Percentiles rank a stretch among this genome's conserved stretches.
phyloP scores from a whole-genome alignment of 2,113 vertebrate genomes.

The Corvus hawaiiensis region DNA sequence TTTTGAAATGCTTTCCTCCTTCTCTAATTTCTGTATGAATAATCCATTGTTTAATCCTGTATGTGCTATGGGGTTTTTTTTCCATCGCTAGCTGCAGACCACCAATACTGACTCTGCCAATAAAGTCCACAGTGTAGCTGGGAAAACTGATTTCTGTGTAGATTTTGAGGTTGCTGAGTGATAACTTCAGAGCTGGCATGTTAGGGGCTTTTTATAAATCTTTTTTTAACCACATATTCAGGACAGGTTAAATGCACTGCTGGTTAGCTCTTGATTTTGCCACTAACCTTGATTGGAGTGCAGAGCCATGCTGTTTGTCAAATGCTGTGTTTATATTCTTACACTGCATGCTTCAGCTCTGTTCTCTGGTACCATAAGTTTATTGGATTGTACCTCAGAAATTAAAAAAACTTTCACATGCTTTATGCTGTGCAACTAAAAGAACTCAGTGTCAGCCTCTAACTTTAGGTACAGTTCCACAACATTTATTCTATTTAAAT shows the following conservation, averaged over 20 bases:
- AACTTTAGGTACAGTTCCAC: neutral
- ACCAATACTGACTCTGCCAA: neutral
- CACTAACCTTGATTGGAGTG: neutral
- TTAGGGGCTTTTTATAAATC: neutral
- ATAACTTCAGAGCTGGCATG: neutral
- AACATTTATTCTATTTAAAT: constrained; percentile 3
- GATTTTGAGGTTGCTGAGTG: neutral
- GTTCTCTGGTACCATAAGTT: neutral
- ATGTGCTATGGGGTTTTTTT: neutral
- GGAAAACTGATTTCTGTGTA: neutral
- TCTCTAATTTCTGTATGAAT: neutral
- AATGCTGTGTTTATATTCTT: neutral
- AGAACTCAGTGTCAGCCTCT: neutral
- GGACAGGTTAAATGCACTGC: neutral
- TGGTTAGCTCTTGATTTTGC: neutral
- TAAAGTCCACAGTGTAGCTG: neutral
- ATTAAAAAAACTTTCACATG: neutral
- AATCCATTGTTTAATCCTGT: neutral
- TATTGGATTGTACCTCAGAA: neutral
- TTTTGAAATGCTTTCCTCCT: neutral
- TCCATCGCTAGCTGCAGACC: neutral
- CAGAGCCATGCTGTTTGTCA: neutral
- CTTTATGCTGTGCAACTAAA: neutral
- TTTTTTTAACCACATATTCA: neutral
- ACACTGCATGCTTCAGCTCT: neutral